These are phyloP conservation scores for Acrocephalus scirpaceus DNA, from an alignment of 2,797 vertebrate genomes.

Conservation along the genomic window DNA sequence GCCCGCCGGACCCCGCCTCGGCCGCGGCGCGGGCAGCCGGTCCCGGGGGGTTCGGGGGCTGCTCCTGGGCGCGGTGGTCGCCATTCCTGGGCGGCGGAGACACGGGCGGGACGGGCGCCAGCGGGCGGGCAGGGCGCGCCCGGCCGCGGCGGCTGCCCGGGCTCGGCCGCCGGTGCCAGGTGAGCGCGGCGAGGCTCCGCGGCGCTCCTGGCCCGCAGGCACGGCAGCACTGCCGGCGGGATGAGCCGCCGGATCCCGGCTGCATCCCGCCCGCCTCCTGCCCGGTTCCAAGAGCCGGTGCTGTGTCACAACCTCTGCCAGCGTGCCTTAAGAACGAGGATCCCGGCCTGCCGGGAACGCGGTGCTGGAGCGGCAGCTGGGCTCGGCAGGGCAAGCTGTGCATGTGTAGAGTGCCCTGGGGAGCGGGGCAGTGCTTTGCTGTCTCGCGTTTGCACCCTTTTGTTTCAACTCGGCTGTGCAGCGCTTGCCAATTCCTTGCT, in stretches of 20 bases:
- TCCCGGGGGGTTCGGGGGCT: not conserved
- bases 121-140: slow-evolving; percentile 68
- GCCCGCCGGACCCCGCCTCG: not conserved
- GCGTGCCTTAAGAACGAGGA: not conserved
- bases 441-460: not conserved
- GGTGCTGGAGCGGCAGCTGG: not conserved
- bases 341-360: not conserved
- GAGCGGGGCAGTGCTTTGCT: not conserved
- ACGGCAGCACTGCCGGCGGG: not conserved
- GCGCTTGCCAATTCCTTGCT: not conserved
- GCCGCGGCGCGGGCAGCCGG: not conserved
- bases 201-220: not conserved
- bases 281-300: not conserved
- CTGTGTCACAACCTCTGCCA: not conserved
- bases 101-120: slow-evolving; percentile 63
- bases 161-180: not conserved
- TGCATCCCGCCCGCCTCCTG: not conserved
- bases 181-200: not conserved
- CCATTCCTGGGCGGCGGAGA: slow-evolving; percentile 73
- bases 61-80: slow-evolving; percentile 13
- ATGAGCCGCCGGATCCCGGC: not conserved
- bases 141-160: not conserved
- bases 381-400: not conserved
- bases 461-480: not conserved
- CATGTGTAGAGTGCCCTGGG: not conserved